phyloP scores from a whole-genome alignment of 2,797 vertebrate genomes.

The Urophycis tenuis region DNA sequence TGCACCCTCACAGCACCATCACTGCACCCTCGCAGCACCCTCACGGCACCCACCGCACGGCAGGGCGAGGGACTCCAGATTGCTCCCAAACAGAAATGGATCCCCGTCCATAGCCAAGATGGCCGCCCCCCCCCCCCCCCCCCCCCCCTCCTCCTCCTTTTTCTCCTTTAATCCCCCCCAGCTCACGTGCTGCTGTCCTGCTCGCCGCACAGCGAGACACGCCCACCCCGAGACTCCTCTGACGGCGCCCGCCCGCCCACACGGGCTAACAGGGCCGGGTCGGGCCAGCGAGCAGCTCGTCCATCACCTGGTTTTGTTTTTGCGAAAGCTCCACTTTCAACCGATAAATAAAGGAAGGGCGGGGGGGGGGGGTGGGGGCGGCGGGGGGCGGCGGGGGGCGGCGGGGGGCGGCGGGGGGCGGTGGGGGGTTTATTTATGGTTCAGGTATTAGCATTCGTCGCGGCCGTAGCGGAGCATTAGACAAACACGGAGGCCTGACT shows the following conservation, averaged over 20 bases:
- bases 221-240: background rate
- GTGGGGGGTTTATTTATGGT: background rate
- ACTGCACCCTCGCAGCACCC: slow-evolving; percentile 40
- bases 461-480: slow-evolving; percentile 5
- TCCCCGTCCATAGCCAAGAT: slow-evolving; percentile 40
- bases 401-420: no score
- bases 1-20: slow-evolving; percentile 38
- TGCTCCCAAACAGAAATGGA: slow-evolving; percentile 60
- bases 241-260: slow-evolving; percentile 24
- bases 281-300: slow-evolving; percentile 6
- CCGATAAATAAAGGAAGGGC: slow-evolving; percentile 2
- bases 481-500: slow-evolving; percentile 13
- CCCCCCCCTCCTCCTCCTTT: background rate
- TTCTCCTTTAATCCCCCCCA: background rate
- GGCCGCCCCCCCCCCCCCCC: slow-evolving; percentile 7
- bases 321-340: slow-evolving; percentile 22
- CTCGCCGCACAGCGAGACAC: background rate
- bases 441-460: background rate
- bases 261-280: slow-evolving; percentile 31
- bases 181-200: slow-evolving; percentile 6
- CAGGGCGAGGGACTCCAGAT: slow-evolving; percentile 49
- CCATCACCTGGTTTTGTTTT: background rate
- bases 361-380: background rate
- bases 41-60: slow-evolving; percentile 32
- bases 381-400: background rate